A percentile compares a stretch with the other conserved stretches of the same genome.
These are phyloP conservation scores for Drosophila peninsularis DNA, from an alignment of 2,888 invertebrate species.

Conservation along the genomic window DNA sequence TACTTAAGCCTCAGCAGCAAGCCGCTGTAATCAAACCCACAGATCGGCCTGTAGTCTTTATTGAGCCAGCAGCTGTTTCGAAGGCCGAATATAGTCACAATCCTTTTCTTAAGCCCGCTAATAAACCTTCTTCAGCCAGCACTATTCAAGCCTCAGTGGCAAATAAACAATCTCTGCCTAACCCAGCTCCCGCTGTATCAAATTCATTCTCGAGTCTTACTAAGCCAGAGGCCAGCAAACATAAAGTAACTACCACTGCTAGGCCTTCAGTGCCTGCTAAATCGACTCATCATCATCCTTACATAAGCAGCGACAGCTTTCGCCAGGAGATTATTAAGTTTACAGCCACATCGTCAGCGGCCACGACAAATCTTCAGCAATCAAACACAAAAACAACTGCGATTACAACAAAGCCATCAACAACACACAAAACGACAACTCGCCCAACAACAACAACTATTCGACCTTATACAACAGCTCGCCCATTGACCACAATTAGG, in stretches of 20 bases:
- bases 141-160: background rate
- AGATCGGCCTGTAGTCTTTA: background rate
- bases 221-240: slow-evolving; percentile 17
- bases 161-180: background rate
- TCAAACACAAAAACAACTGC: slow-evolving; percentile 3
- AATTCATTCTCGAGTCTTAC: slow-evolving; percentile 60
- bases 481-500: slow-evolving; percentile 11
- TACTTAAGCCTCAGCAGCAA: slow-evolving; percentile 14
- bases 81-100: slow-evolving; percentile 43
- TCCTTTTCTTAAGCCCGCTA: slow-evolving; percentile 52
- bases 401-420: slow-evolving; percentile 14
- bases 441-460: slow-evolving; percentile 22
- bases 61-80: background rate
- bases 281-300: slow-evolving; percentile 32
- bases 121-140: slow-evolving; percentile 7
- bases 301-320: slow-evolving; percentile 66
- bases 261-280: slow-evolving; percentile 27
- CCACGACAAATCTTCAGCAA: slow-evolving; percentile 6
- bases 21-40: background rate
- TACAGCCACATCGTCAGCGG: slow-evolving; percentile 37
- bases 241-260: slow-evolving; percentile 12
- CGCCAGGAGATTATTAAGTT: slow-evolving; percentile 58
- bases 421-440: slow-evolving; percentile 37
- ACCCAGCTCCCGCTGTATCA: slow-evolving; percentile 13
- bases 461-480: slow-evolving; percentile 24